These are phyloP conservation scores for Drosophila novamexicana DNA, from an alignment of 1,140 invertebrate species.

Conservation along the genomic window DNA sequence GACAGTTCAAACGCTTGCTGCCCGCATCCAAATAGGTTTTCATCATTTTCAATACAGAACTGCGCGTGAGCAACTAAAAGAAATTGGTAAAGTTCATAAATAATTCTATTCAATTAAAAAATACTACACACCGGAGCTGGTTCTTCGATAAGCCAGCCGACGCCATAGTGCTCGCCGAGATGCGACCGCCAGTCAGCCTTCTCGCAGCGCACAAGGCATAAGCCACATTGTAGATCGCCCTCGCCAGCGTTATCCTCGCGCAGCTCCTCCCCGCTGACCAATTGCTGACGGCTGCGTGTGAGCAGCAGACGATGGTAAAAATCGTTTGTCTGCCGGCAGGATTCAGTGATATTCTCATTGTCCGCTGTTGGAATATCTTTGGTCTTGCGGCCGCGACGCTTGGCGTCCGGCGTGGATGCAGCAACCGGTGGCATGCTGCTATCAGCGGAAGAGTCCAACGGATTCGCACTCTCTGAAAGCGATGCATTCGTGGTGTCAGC, in stretches of 20 bases:
- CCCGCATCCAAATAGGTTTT: slow-evolving; percentile 29
- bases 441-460: not conserved
- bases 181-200: slow-evolving; percentile 45
- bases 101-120: not conserved
- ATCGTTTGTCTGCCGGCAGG: not conserved
- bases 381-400: slow-evolving; percentile 18
- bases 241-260: slow-evolving; percentile 41
- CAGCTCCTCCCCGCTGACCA: slow-evolving; percentile 55
- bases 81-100: not conserved
- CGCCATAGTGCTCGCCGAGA: slow-evolving; percentile 67
- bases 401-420: slow-evolving; percentile 4
- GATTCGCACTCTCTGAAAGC: too few species aligned
- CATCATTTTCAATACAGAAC: slow-evolving; percentile 40
- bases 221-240: slow-evolving; percentile 59
- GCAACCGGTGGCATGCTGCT: not conserved
- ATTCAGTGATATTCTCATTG: not conserved
- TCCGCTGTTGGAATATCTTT: slow-evolving; percentile 3
- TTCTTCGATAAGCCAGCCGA: slow-evolving; percentile 60
- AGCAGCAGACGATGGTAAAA: slow-evolving; percentile 63
- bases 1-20: slow-evolving; percentile 50
- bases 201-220: slow-evolving; percentile 56
- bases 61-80: slow-evolving; percentile 30
- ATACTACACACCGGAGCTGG: slow-evolving; percentile 24
- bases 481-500: not conserved
- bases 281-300: slow-evolving; percentile 60